Evolutionary conservation across 2,113 vertebrate genomes (phyloP).

Genomic region (Aythya baeri): DNA sequence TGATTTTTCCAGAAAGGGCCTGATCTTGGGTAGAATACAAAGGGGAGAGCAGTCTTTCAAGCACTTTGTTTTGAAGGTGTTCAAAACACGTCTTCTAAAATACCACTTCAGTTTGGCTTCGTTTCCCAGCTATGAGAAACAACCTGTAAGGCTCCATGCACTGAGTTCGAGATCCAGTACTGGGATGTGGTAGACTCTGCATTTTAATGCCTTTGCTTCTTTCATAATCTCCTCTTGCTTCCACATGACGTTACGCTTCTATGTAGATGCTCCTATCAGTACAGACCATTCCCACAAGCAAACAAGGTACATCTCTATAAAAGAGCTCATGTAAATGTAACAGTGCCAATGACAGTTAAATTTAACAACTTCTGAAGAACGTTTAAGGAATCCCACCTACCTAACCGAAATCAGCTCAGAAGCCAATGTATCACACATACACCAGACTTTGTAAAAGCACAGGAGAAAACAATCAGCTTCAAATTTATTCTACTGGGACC

Average conservation of each 20-base stretch:
- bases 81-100: neutral
- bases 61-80: neutral
- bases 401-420: neutral
- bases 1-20: neutral
- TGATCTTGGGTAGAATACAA: neutral
- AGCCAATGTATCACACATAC: neutral
- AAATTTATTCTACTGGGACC: neutral
- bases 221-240: neutral
- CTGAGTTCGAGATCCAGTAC: fast-evolving
- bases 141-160: neutral
- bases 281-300: neutral
- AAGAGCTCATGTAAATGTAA: neutral
- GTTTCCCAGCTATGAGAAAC: neutral
- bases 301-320: neutral
- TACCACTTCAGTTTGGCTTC: neutral
- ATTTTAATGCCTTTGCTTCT: neutral
- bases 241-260: neutral
- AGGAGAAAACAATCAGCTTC: neutral
- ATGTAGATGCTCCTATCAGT: neutral
- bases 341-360: neutral
- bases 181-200: neutral
- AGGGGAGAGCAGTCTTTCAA: neutral
- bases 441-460: neutral
- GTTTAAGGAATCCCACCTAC: neutral
- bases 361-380: neutral